Base-by-base conservation (phyloP, 2,888 invertebrate genomes). In the Alloplasta piceator region DNA sequence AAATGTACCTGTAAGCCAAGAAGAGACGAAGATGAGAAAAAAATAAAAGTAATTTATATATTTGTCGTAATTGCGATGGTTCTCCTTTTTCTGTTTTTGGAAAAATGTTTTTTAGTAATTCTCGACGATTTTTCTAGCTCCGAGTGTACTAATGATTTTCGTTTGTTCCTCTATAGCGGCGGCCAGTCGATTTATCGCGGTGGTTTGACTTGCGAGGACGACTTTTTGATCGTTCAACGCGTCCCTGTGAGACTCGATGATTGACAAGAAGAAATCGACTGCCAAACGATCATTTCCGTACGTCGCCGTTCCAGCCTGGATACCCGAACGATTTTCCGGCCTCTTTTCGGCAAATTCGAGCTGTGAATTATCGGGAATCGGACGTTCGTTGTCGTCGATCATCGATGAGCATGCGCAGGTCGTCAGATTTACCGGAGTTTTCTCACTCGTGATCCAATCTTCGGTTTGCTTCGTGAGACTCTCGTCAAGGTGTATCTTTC, bases 21-120 rank as follows among this genome's bases (percentile, higher is more conserved):
- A 67, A 64, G 46, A 70, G 38, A 26, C 26, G 26, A 81, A 77
- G 68, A 70, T 6, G 67, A 77, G 38, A 67, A 64, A 39, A 70
- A 38, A 73, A 78, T 61, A 72, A 71, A 73, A 48, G 60, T 80
- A 71, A 78, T 78, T 78, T 74, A 81, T 81, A 78, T 74, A 78
- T 77, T 73, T 78, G 74, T 64, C 26, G 61, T 41, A 68, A 64
- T 68, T 14, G 43, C 9, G 16, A 52, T 7, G 14, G 9, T 9
- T 3, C 5, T 39, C 6, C 26, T 4, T 61, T 63, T 70, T 55
- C 1, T 6, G 12, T 43, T n/a, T 1, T 26, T 0, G 39, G 12
- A n/a, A 50, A 39, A 36, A 36, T n/a, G 38, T n/a, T 14, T 38
- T 16, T 52, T 52, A 14, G 6, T 7, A 48, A 12, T 6, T 43